Evolutionary conservation across 2,797 vertebrate genomes (phyloP).

Genomic region (Chaunax sp.): DNA sequence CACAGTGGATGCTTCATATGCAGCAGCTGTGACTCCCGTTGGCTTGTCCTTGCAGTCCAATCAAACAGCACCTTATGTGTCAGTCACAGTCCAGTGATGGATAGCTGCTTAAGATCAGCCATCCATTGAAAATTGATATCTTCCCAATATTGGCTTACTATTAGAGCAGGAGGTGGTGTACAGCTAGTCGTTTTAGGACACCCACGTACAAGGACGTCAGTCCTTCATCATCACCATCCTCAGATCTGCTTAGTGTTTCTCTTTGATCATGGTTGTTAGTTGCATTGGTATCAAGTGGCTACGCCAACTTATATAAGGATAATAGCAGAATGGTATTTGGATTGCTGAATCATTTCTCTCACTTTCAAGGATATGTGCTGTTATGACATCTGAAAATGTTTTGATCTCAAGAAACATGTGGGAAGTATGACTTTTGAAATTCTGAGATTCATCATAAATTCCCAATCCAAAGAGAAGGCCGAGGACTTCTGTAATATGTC

Average conservation of each 20-base stretch:
- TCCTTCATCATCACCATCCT: constrained; percentile 2
- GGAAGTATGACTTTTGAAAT: background rate
- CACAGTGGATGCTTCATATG: constrained; percentile 4
- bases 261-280: constrained; percentile 51
- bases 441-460: constrained; percentile 1
- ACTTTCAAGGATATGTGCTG: constrained; percentile 25
- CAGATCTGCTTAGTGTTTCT: constrained; percentile 26
- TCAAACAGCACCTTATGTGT: constrained; percentile 59
- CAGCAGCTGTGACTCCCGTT: constrained; percentile 11
- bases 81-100: constrained; percentile 58
- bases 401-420: constrained; percentile 27
- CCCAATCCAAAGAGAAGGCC: constrained; percentile 4
- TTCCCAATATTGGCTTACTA: constrained; percentile 34
- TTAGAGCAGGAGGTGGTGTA: constrained; percentile 42
- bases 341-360: constrained; percentile 31
- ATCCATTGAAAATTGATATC: constrained; percentile 63
- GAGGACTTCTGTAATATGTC: background rate
- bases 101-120: constrained; percentile 63
- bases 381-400: constrained; percentile 13
- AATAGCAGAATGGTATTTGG: constrained; percentile 15
- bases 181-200: constrained; percentile 8
- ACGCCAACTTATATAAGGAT: constrained; percentile 16
- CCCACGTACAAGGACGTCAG: constrained; percentile 50
- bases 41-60: constrained; percentile 65
- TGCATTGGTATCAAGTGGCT: constrained; percentile 23